Base-by-base conservation (phyloP, 1,140 invertebrate species). In the Dryas iulia region DNA sequence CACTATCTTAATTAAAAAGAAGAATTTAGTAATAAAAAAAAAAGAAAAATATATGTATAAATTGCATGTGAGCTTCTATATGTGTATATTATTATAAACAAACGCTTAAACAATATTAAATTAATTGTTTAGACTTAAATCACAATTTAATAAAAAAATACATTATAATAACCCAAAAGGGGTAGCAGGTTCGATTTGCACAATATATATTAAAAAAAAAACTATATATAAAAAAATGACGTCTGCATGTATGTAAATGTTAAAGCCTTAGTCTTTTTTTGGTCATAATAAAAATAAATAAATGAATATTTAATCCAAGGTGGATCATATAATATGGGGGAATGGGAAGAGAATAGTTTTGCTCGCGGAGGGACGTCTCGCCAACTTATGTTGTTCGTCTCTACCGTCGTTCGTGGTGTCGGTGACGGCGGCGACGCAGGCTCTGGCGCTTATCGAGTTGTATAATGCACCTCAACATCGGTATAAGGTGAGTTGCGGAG, bases 331-430 rank as follows among this genome's bases (percentile, higher is more conserved):
- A 71, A 98, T 98, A 75, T 99, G 98, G 97, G 96, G 97, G 25
- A 97, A 97, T 91, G 97, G 97, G 63, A 99, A 97, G 93, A 94
- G 95, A 76, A 97, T 98, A 69, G 97, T 99, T 56, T 93, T 99
- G 31, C 92, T 99, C 69, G 98, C 98, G 7, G 98, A 99, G 93
- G 98, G 98, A 53, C 94, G 98, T 30, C 93, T 99, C 18, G 98
- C 99, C 18, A 99, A 99, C 93, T 93, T 99, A 64, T 98, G 97
- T 77, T 99, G 98, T 91, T 99, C 98, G 30, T 98, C 97, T 88
- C 95, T 99, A 86, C 98, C 98, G 54, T 99, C 98, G 18, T 99
- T 99, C 93, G 98, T 99, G 74, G 98, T 98, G 14, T 98, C 97
- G 24, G 98, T 99, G 71, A 98, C 98, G 39, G 97, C 97, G 21